Evolutionary conservation across 35 echinoderm and acorn worm genomes (phyloP), one percentile per base, ranked within the genome.

Genomic region (Apostichopus parvimensis): DNA sequence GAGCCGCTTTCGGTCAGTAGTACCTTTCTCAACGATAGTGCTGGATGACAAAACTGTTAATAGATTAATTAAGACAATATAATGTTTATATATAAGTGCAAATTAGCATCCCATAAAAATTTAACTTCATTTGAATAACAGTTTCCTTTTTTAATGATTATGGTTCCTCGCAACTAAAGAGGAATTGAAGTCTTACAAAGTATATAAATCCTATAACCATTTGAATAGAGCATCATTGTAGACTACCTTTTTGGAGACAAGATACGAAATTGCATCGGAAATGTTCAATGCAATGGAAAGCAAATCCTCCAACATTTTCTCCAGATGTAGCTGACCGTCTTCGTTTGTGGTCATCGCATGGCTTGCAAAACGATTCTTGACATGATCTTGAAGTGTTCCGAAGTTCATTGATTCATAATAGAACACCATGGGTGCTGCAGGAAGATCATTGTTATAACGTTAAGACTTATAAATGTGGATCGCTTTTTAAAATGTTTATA

Each of bases 211-310:
- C 15, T 77, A 77, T 25, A 77, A 4, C 73, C 15, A 17, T 77
- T 77, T 7, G 73, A 12, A 78, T 26, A 14, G 6, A 21, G 10
- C 52, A 25, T 34, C 23, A 78, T 77, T 77, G 75, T 77, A 77
- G 18, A 77, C 7, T 82, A 84, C 57, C 15, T 84, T 84, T 62
- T 84, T 59, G 23, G 81, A 84, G 13, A 23, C 57, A 60, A 84
- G 45, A 56, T 53, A 82, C 79, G 34, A n/a, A 11, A 82, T 13
- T 57, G 34, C 79, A n/a, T 82, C 79, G 12, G 79, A 25, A 56
- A 82, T 82, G 17, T 55, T 56, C 6, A 56, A 34, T 12, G 25
- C 79, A 53, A 54, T 55, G 5, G 52, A 53, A 17, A 57, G 79
- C 12, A 82, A 53, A 53, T 82, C 9, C 55, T 82, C 52, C 52